phyloP scores from a whole-genome alignment of 2,113 vertebrate species.

The Pangasianodon hypophthalmus region DNA sequence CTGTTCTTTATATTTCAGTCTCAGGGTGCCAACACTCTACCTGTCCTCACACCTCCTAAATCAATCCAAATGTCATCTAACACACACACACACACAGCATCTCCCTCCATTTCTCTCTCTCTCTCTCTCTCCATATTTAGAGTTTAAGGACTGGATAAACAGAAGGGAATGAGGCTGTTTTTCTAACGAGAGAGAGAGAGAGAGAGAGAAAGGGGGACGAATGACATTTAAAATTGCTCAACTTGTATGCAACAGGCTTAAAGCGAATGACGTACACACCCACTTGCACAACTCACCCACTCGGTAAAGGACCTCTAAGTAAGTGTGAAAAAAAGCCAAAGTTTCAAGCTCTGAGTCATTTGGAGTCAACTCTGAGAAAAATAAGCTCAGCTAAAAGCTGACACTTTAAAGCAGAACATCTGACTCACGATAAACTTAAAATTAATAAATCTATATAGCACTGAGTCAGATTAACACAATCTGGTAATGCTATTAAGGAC shows the following conservation, averaged over 20 bases:
- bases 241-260: slow-evolving; percentile 21
- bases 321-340: neutral
- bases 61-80: slow-evolving; percentile 25
- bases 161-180: neutral
- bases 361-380: slow-evolving; percentile 4
- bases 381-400: neutral
- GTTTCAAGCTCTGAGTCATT: slow-evolving; percentile 28
- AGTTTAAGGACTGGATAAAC: neutral
- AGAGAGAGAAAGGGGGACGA: neutral
- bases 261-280: slow-evolving; percentile 4
- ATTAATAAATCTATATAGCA: slow-evolving; percentile 38
- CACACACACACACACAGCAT: neutral
- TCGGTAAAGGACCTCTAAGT: slow-evolving; percentile 3
- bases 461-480: slow-evolving; percentile 61
- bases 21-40: neutral
- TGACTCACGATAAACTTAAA: neutral
- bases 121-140: neutral
- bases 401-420: neutral
- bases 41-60: neutral
- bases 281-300: slow-evolving; percentile 29
- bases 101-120: no score
- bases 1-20: neutral
- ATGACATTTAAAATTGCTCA: slow-evolving; percentile 67
- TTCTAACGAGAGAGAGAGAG: neutral
- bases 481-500: slow-evolving; percentile 66